Base-by-base conservation (phyloP, 2,797 vertebrate species). In the Chaetodon trifasciatus region DNA sequence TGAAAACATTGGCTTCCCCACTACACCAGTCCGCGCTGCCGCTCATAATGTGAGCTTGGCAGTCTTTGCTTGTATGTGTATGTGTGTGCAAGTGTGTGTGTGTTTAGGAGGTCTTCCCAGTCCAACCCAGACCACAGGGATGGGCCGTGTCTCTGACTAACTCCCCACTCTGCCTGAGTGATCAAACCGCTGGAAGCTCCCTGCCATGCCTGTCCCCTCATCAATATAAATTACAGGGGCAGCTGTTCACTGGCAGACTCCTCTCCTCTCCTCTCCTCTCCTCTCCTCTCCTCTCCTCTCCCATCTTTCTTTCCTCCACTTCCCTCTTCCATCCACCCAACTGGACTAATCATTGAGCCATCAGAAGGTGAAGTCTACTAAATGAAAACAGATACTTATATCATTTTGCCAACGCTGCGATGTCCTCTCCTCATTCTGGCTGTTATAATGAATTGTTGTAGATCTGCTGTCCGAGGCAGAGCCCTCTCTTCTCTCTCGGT, bases 151-250 rank as follows among this genome's bases (percentile, higher is more conserved):
- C 90, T 89, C 87, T 84, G 88, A 81, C 92, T 89, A 88, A 91
- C 88, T 90, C 90, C 86, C 89, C 88, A 91, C 92, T 93, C 92
- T 92, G 91, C 94, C 88, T 94, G 92, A 94, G 87, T 95, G 94
- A 96, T 96, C 94, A 95, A 95, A 94, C 94, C 92, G 88, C 90
- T 94, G 91, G 89, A 94, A 95, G 91, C 90, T 90, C 88, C 91
- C 90, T 35, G 76, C 92, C 87, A 88, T 89, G 90, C 92, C 89
- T 91, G 91, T 92, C 91, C 87, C 88, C 86, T 95, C 94, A 95
- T 95, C 93, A 95, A 94, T 96, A 96, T 95, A 95, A 95, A 96
- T 95, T 95, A 95, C 91, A 93, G 91, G 88, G 94, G 93, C 94
- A 95, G 93, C 93, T 95, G 93, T 95, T 94, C 92, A 85, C 93